Conservation (phyloP, 2,888 invertebrate species). For the Lamellibrachia columna region DNA sequence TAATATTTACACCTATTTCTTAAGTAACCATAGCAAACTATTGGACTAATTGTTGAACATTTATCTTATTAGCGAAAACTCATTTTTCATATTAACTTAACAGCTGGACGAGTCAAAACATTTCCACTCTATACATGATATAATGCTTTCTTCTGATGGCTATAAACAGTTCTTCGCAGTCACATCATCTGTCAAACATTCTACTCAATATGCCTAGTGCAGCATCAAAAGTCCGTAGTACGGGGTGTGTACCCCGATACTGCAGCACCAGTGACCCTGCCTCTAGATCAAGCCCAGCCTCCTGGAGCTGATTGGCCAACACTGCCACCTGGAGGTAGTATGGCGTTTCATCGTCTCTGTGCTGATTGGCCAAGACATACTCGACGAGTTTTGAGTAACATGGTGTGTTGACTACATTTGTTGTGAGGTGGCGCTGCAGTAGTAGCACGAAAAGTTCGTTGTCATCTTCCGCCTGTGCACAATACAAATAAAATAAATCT, state of each 20-base stretch:
- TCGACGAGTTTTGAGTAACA: slow-evolving; percentile 48
- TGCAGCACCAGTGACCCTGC: slow-evolving; percentile 55
- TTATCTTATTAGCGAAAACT: background rate
- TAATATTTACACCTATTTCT: background rate
- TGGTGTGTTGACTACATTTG: slow-evolving; percentile 48
- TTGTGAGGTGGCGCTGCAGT: slow-evolving; percentile 48
- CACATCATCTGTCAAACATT: slow-evolving; percentile 33
- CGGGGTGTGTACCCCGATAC: slow-evolving; percentile 51
- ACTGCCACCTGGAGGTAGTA: slow-evolving; percentile 29
- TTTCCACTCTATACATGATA: background rate
- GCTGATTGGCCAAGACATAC: slow-evolving; percentile 36
- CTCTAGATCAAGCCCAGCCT: slow-evolving; percentile 52
- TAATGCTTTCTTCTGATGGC: background rate
- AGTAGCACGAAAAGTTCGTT: slow-evolving; percentile 50
- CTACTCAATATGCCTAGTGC: slow-evolving; percentile 42
- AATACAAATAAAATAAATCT: background rate
- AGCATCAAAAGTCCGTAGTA: slow-evolving; percentile 56
- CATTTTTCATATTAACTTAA: background rate
- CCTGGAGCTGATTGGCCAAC: slow-evolving; percentile 48
- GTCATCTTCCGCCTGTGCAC: slow-evolving; percentile 24
- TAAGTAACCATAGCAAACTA: background rate
- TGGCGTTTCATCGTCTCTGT: slow-evolving; percentile 29
- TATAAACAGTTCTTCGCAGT: background rate
- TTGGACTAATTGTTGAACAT: background rate
- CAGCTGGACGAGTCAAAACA: background rate